These are phyloP conservation scores for Aphodius granarius DNA, from an alignment of 2,888 invertebrate species.

Conservation along the genomic window DNA sequence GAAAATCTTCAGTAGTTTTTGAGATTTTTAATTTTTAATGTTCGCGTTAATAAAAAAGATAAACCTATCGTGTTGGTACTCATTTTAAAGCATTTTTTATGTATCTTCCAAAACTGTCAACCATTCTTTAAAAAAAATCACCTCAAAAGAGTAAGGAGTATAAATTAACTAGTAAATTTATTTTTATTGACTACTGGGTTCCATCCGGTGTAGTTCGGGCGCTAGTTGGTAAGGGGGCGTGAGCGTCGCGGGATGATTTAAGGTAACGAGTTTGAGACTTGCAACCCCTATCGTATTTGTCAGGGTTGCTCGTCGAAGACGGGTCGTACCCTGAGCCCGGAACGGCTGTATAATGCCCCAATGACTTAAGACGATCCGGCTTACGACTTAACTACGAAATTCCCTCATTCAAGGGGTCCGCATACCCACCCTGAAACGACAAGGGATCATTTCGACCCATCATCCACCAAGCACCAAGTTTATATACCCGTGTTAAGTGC, in stretches of 20 bases:
- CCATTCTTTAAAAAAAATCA: too few species aligned
- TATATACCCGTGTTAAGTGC: neutral
- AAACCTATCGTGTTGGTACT: neutral
- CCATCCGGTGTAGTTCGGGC: neutral
- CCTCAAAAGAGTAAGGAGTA: too few species aligned
- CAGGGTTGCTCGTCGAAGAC: conserved; percentile 1
- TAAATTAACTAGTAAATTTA: too few species aligned
- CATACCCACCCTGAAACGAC: neutral
- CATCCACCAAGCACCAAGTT: neutral
- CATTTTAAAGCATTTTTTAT: too few species aligned
- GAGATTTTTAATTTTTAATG: neutral
- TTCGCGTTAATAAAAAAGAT: neutral
- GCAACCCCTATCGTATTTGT: neutral
- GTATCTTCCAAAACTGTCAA: neutral
- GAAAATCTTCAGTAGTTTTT: neutral
- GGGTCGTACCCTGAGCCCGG: neutral
- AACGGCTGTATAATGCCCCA: conserved; percentile 8
- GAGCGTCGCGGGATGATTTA: conserved; percentile 12
- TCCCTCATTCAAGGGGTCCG: neutral
- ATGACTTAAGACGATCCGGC: conserved; percentile 7
- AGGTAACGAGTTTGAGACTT: conserved; percentile 1
- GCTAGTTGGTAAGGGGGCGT: neutral
- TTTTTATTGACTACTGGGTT: too few species aligned
- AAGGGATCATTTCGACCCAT: neutral
- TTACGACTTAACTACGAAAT: conserved; percentile 12